phyloP scores from a whole-genome alignment of 2,888 invertebrate species.

The Neocrepidodera transversa region DNA sequence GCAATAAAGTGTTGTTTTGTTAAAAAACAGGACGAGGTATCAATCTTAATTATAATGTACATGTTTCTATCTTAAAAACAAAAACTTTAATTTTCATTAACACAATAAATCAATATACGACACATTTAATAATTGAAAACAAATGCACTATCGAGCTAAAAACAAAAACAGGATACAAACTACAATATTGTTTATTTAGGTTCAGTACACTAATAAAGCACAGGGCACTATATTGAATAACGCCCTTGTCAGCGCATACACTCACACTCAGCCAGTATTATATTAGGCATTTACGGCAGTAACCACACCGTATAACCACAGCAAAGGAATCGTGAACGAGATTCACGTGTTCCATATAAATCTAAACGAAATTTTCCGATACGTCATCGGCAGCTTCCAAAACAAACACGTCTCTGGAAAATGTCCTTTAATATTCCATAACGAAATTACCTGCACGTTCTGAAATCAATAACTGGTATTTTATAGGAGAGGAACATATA shows the following conservation, averaged over 20 bases:
- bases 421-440: constrained; percentile 4
- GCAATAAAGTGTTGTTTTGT: no score
- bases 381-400: constrained; percentile 7
- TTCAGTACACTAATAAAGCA: neutral
- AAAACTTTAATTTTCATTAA: no score
- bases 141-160: no score
- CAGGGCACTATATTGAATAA: neutral
- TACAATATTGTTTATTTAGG: neutral
- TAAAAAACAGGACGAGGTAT: no score
- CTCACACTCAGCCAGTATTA: constrained; percentile 3
- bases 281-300: constrained; percentile 8
- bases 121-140: no score
- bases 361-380: constrained; percentile 11
- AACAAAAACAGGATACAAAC: no score
- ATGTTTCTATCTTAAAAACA: no score
- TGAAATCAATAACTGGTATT: neutral
- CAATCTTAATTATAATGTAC: no score
- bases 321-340: constrained; percentile 10
- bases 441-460: neutral
- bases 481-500: no score
- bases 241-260: neutral
- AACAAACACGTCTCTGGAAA: constrained; percentile 10
- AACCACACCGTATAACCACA: constrained; percentile 11
- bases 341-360: constrained; percentile 3
- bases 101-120: no score